phyloP scores from a whole-genome alignment of 2,113 vertebrate species.

The Chascanopsetta lugubris region DNA sequence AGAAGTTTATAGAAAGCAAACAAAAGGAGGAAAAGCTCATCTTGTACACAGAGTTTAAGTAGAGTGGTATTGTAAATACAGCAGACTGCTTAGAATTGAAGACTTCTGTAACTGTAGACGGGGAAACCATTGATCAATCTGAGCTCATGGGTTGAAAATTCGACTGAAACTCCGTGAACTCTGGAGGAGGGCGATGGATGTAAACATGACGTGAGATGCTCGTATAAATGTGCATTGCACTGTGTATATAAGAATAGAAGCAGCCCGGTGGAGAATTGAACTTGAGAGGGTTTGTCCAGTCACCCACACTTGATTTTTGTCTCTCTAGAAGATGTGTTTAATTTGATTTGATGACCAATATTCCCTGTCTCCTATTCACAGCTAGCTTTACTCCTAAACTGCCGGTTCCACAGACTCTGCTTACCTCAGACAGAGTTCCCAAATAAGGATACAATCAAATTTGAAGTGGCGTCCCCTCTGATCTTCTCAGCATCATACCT shows the following conservation, averaged over 20 bases:
- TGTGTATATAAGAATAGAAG: neutral
- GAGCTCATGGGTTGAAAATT: neutral
- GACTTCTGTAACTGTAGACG: too few species aligned
- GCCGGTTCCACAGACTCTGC: neutral
- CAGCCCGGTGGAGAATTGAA: neutral
- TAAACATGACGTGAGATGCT: neutral
- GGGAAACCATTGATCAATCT: too few species aligned
- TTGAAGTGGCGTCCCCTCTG: neutral
- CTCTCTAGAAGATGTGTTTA: neutral
- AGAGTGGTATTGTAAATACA: neutral
- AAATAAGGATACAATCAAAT: neutral
- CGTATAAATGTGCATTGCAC: neutral
- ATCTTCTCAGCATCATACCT: neutral
- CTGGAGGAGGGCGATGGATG: neutral
- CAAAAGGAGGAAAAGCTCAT: neutral
- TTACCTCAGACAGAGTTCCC: slow-evolving; percentile 8
- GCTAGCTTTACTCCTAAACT: neutral
- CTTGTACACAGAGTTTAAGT: neutral
- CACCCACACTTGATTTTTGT: neutral
- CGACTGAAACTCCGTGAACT: neutral
- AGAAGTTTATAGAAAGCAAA: neutral
- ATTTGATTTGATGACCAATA: neutral
- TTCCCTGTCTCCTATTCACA: neutral
- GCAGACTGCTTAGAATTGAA: too few species aligned
- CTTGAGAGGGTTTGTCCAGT: neutral